phyloP scores from a whole-genome alignment of 2,797 vertebrate species.

The Poeciliopsis turneri region DNA sequence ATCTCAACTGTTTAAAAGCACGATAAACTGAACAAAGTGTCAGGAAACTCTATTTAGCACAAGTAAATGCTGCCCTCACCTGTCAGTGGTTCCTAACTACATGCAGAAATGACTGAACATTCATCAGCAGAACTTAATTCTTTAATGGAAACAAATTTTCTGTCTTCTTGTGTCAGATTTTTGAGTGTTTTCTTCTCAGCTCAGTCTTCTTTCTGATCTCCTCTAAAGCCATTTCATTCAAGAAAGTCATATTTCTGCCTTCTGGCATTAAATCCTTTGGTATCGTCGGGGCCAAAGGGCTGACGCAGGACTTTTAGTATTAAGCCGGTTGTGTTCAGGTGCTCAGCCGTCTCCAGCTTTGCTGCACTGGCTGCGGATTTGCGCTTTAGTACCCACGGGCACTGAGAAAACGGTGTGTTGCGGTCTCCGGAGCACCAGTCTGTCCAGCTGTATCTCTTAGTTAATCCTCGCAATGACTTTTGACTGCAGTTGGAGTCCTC shows the following conservation, averaged over 20 bases:
- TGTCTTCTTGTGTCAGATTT: constrained; percentile 4
- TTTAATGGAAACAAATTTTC: constrained; percentile 17
- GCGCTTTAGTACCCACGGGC: constrained; percentile 69
- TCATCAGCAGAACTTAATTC: background rate
- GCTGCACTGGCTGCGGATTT: constrained; percentile 50
- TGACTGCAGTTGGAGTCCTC: constrained; percentile 1
- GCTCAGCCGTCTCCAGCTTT: constrained; percentile 13
- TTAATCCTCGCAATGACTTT: constrained; percentile 22
- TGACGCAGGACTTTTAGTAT: constrained; percentile 53
- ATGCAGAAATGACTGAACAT: constrained; percentile 16
- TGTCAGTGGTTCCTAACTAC: constrained; percentile 53
- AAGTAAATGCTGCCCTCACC: constrained; percentile 68
- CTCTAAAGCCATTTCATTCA: background rate
- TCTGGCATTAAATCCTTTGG: constrained; percentile 71
- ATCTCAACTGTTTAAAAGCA: constrained; percentile 3
- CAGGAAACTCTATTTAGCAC: constrained; percentile 13
- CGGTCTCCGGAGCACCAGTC: constrained; percentile 48
- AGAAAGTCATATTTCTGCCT: constrained; percentile 26
- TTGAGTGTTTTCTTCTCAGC: background rate
- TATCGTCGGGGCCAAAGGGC: constrained; percentile 71
- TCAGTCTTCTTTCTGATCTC: background rate
- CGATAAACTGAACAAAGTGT: constrained; percentile 16
- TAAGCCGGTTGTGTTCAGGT: background rate
- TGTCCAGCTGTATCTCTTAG: constrained; percentile 14
- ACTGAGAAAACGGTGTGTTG: constrained; percentile 25